These are phyloP conservation scores for Coracias cyanogaster DNA, from an alignment of 2,797 vertebrate genomes.

Conservation along the genomic window DNA sequence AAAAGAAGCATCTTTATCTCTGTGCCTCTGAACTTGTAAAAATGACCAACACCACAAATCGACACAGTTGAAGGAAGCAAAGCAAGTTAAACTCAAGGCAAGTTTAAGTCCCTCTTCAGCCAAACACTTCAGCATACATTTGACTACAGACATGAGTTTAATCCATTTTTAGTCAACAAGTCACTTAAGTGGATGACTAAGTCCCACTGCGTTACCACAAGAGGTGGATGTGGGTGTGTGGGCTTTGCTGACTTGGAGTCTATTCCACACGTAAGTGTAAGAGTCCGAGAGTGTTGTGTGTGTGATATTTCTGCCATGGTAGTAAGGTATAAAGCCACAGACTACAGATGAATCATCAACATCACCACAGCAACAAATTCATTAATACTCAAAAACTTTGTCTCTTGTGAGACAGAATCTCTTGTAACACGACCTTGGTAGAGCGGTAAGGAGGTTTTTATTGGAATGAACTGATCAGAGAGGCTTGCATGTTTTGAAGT, in stretches of 20 bases:
- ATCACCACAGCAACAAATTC: constrained; percentile 47
- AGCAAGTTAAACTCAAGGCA: neutral
- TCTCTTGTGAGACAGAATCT: neutral
- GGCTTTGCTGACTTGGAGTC: neutral
- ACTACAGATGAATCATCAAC: constrained; percentile 18
- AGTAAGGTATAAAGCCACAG: neutral
- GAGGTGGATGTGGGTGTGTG: neutral
- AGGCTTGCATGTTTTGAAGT: neutral
- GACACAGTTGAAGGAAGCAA: neutral
- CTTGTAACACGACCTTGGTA: fast-evolving
- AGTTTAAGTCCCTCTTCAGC: constrained; percentile 1
- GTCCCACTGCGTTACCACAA: neutral
- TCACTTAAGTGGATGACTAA: neutral
- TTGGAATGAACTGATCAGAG: neutral
- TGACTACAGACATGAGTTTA: neutral
- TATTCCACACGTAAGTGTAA: neutral
- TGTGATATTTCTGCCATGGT: neutral
- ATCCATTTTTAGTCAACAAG: constrained; percentile 5
- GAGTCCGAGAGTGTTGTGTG: neutral
- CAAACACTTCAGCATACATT: neutral
- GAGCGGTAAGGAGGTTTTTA: neutral
- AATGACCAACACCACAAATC: neutral
- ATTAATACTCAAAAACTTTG: neutral
- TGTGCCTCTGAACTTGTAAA: neutral
- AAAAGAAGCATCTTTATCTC: neutral